These are phyloP conservation scores for Ranitomeya variabilis DNA, from an alignment of 2,113 vertebrate genomes.

Conservation along the genomic window DNA sequence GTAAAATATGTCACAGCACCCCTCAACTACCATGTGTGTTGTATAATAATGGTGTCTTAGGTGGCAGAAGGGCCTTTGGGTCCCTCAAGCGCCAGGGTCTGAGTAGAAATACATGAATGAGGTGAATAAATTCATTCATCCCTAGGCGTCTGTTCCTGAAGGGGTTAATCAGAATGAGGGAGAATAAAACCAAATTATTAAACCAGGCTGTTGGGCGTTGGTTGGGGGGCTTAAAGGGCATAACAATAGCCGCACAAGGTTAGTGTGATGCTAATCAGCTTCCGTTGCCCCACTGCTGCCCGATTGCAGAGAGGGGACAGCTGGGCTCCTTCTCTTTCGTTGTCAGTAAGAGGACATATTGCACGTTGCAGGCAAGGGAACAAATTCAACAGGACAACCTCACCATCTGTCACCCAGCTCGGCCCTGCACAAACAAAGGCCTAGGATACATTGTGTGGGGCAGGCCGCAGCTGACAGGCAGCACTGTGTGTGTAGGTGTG, in stretches of 20 bases:
- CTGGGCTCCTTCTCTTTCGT: conserved; percentile 74
- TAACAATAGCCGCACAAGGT: conserved; percentile 62
- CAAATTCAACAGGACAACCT: conserved; percentile 83
- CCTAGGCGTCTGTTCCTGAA: neutral
- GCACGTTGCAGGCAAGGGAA: conserved; percentile 87
- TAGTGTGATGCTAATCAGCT: conserved; percentile 71
- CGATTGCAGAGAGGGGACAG: conserved; percentile 77
- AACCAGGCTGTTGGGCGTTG: conserved; percentile 50
- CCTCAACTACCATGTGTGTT: neutral
- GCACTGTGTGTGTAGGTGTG: conserved; percentile 13
- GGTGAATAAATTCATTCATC: neutral
- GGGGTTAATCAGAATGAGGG: conserved; percentile 44
- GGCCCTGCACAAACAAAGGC: conserved; percentile 78
- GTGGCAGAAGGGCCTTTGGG: neutral
- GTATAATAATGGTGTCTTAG: neutral
- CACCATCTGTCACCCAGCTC: conserved; percentile 88
- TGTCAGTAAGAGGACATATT: conserved; percentile 85
- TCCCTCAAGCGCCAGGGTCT: neutral
- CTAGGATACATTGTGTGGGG: conserved; percentile 67
- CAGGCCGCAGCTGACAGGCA: conserved; percentile 61
- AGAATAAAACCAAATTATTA: conserved; percentile 61
- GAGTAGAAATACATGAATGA: neutral
- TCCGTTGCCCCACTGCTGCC: conserved; percentile 74
- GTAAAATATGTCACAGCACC: neutral
- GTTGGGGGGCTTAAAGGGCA: neutral